Evolutionary conservation across 2,888 invertebrate species (phyloP).

Genomic region (Lypha dubia): DNA sequence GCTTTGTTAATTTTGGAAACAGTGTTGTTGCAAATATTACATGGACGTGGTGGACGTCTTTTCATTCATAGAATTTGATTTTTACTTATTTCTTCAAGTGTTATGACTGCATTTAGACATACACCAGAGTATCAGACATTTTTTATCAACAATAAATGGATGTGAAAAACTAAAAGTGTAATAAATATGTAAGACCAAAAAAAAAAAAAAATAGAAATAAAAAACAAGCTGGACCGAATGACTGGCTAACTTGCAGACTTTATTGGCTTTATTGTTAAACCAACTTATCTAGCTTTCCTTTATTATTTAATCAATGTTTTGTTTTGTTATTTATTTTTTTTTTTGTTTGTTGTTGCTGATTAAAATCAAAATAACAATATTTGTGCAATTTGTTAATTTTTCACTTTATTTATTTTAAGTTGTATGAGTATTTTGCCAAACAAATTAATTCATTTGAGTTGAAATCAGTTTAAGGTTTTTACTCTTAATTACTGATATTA

Average conservation of each 20-base stretch:
- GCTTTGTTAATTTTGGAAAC: conserved; percentile 9
- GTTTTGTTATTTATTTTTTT: neutral
- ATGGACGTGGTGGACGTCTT: conserved; percentile 2
- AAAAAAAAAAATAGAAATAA: no score
- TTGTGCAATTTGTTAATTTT: conserved; percentile 14
- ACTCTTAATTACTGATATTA: no score
- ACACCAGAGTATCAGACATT: conserved; percentile 6
- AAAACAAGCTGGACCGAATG: neutral
- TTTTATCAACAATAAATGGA: neutral
- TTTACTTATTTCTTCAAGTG: conserved; percentile 2
- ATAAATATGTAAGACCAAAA: conserved; percentile 36
- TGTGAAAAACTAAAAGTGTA: conserved; percentile 48
- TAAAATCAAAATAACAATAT: conserved; percentile 12
- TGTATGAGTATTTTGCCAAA: neutral
- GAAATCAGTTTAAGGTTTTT: neutral
- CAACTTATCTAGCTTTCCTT: conserved; percentile 46
- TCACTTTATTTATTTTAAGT: neutral
- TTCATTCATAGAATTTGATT: conserved; percentile 20
- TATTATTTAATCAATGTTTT: conserved; percentile 47
- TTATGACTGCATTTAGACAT: conserved; percentile 15
- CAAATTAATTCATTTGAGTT: neutral
- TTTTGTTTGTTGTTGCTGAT: conserved; percentile 14
- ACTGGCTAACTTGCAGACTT: neutral
- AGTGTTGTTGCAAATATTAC: conserved; percentile 11
- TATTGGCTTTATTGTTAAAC: conserved; percentile 13